Base-by-base conservation (phyloP, 2,113 vertebrate species). In the Patagioenas fasciata region DNA sequence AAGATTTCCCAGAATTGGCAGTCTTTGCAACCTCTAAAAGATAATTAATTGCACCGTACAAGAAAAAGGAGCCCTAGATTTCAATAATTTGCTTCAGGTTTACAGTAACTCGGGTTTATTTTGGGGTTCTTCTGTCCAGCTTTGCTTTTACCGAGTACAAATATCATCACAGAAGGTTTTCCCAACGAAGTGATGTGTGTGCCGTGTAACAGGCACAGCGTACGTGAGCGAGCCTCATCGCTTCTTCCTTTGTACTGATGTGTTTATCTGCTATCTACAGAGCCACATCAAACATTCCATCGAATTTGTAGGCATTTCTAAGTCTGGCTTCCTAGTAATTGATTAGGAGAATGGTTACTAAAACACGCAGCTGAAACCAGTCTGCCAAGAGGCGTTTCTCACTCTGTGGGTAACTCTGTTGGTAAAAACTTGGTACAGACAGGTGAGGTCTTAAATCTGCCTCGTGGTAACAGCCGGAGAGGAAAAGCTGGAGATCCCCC, bases 221-320 rank as follows among this genome's bases (percentile, higher is more conserved):
- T 4, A 8, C 3, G 0, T 13, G 2, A 74, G 74, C 42, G 15
- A 32, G 11, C 42, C 13, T 6, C 13, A 20, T 60, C 11, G 0
- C 23, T 66, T 26, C 11, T 47, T 21, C 17, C 29, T 16, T 14
- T 51, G 29, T 21, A 13, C 57, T 44, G 13, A 20, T 11, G 21
- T 11, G 11, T 57, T 84, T 50, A 13, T 72, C 34, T 71, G 34
- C 57, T 65, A 5, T 24, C 13, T 18, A 25, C 42, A 29, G 53
- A 54, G 66, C 29, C 8, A 0, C 36, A 34, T n/a, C 60, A 78
- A 48, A 23, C 36, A 28, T 71, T 69, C 50, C 15, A 0, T 36
- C 47, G 15, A 40, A 19, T 19, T 34, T 62, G 48, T 34, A 34
- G 56, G 15, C 13, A 3, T 51, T 36, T 32, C 36, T 32, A 29